These are phyloP conservation scores for Grapholita molesta DNA, from an alignment of 1,140 invertebrate species.

Conservation along the genomic window DNA sequence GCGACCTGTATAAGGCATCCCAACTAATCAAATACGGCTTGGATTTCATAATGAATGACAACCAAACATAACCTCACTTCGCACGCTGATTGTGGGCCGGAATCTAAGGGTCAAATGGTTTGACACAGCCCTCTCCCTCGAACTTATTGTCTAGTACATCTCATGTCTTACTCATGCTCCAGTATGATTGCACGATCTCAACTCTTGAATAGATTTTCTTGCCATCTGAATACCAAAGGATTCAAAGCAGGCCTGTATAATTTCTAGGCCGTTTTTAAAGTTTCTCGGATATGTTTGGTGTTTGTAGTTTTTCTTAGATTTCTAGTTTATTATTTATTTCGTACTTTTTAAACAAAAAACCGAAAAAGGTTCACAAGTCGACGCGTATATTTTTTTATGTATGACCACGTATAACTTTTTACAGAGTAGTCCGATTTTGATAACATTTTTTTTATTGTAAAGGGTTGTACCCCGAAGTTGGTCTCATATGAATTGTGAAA, in stretches of 20 bases:
- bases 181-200: conserved; percentile 7
- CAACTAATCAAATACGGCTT: conserved; percentile 56
- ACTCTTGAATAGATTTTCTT: conserved; percentile 12
- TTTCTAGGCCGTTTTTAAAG: not conserved
- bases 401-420: too few species aligned
- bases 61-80: conserved; percentile 61
- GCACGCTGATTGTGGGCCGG: conserved; percentile 70
- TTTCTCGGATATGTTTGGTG: not conserved
- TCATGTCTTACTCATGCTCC: conserved; percentile 18
- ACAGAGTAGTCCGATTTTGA: too few species aligned
- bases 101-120: conserved; percentile 67
- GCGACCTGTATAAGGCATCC: conserved; percentile 15
- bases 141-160: conserved; percentile 23
- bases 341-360: too few species aligned
- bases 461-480: too few species aligned
- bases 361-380: too few species aligned
- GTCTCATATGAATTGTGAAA: too few species aligned
- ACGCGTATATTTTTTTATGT: too few species aligned
- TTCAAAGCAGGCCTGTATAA: not conserved
- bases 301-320: not conserved
- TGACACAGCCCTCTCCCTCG: conserved; percentile 46
- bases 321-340: too few species aligned
- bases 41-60: conserved; percentile 53
- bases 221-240: conserved; percentile 10
- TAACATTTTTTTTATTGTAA: too few species aligned